These are phyloP conservation scores for Prenolepis imparis DNA, from an alignment of 2,888 invertebrate genomes.

Conservation along the genomic window DNA sequence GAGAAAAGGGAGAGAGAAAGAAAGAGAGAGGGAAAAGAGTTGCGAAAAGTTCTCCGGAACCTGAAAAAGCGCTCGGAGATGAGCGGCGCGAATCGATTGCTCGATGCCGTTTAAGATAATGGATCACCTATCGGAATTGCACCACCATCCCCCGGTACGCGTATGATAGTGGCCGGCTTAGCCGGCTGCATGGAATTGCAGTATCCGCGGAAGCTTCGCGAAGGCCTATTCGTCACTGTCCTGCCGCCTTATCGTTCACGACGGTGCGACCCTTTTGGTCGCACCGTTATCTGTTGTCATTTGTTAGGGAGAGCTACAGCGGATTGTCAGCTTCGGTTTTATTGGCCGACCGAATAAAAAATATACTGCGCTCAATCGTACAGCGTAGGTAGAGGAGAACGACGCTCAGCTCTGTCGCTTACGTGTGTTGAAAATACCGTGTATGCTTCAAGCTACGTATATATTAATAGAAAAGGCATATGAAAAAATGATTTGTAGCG, in stretches of 20 bases:
- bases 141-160: constrained; percentile 54
- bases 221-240: constrained; percentile 76
- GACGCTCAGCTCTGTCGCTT: constrained; percentile 6
- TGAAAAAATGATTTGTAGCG: neutral
- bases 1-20: neutral
- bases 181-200: constrained; percentile 71
- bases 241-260: constrained; percentile 73
- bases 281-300: constrained; percentile 71
- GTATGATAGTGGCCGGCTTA: constrained; percentile 70
- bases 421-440: neutral
- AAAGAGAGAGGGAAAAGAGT: constrained; percentile 12
- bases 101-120: constrained; percentile 75
- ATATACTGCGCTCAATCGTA: constrained; percentile 42
- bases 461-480: neutral
- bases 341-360: constrained; percentile 58
- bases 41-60: constrained; percentile 28
- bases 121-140: constrained; percentile 77
- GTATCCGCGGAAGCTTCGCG: constrained; percentile 57
- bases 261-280: constrained; percentile 69
- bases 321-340: constrained; percentile 69
- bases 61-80: constrained; percentile 56
- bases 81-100: constrained; percentile 69
- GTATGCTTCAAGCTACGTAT: neutral
- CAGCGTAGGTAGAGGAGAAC: neutral
- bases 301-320: constrained; percentile 63